A percentile compares a stretch with the other conserved stretches of the same genome.
phyloP scores from a whole-genome alignment of 2,797 vertebrate species.

The Natrix natrix region DNA sequence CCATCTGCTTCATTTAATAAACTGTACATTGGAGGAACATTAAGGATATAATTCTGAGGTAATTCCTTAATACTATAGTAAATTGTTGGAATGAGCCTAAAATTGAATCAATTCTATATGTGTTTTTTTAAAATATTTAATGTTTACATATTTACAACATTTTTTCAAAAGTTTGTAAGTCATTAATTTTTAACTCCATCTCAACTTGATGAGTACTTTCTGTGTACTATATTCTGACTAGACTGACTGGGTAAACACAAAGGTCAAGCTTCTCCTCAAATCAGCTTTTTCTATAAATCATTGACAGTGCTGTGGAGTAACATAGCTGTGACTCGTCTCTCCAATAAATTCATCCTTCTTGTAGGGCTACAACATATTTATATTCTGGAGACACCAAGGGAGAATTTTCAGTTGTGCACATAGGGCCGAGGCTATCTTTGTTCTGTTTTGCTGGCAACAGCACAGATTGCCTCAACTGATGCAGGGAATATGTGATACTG shows the following conservation, averaged over 20 bases:
- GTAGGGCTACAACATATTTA: background rate
- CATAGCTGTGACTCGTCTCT: background rate
- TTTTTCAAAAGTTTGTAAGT: background rate
- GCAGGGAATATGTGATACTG: background rate
- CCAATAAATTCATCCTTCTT: fast-evolving
- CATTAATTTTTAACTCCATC: constrained; percentile 67
- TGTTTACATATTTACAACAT: background rate
- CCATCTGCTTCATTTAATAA: background rate
- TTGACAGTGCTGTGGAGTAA: fast-evolving
- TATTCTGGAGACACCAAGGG: fast-evolving
- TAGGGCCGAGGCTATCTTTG: background rate
- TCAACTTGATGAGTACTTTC: background rate
- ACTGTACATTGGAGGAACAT: background rate
- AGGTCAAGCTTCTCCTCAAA: background rate
- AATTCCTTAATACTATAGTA: too few species aligned
- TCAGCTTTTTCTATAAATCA: constrained; percentile 18
- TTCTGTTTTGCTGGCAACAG: background rate
- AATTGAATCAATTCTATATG: background rate
- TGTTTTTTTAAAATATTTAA: background rate
- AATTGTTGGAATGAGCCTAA: background rate
- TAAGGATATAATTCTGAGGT: background rate
- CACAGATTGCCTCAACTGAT: background rate
- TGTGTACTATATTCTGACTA: background rate
- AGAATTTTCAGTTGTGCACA: fast-evolving
- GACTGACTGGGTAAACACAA: background rate